Evolutionary conservation across 2,797 vertebrate genomes (phyloP), one percentile per base, ranked within the genome.

Genomic region (Paramormyrops hopkinsi): DNA sequence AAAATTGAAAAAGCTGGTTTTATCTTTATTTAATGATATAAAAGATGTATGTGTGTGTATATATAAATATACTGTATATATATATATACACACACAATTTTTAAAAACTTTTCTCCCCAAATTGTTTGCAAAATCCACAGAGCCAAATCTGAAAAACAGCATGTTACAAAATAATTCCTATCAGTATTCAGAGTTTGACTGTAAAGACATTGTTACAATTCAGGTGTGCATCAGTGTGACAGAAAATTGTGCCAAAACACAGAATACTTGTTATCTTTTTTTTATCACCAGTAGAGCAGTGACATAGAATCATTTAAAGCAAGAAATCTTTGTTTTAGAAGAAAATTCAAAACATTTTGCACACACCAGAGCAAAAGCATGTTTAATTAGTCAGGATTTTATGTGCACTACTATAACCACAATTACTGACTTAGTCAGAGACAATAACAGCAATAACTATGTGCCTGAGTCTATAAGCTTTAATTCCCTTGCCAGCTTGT

Each of bases 101-200:
- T 54, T 19, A 4, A 1, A 4, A 4, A 2, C n/a, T 41, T 59
- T 91, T 92, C 91, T 86, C 17, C 88, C 3, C 22, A 48, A 54
- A 84, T 90, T 86, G 56, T 89, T 92, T 93, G 62, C 6, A 9
- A 29, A 25, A 65, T 90, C 56, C 89, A 90, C 89, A 86, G 87
- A 76, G 73, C 12, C 90, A n/a, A 89, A 73, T 73, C 33, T 90
- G 88, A 83, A 69, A 56, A 25, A 50, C 6, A 46, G 19, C 3
- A 22, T n/a, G 44, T 50, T 84, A 48, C 48, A 84, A 9, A 84
- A 76, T 41, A 76, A 41, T 41, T 76, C 29, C 29, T 19, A 17
- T 37, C 37, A 17, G 69, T 76, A 41, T 19, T 41, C 14, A 37
- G 7, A 76, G 33, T 37, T 76, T 76, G 69, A 76, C 22, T 25